Evolutionary conservation across 2,797 vertebrate species (phyloP).

Genomic region (Platyrinchus mystaceus): DNA sequence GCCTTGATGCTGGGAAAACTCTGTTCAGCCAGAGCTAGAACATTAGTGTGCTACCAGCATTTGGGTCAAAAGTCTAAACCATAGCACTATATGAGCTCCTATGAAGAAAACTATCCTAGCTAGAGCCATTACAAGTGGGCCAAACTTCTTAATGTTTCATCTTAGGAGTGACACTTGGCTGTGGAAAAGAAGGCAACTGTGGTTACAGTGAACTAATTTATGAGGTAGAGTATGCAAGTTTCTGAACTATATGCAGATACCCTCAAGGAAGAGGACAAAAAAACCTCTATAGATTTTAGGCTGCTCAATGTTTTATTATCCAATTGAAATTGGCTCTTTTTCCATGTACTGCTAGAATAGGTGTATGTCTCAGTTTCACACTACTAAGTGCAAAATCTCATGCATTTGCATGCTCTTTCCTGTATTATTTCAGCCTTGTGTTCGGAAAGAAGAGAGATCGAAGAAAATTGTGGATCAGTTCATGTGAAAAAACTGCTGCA

Average conservation of each 20-base stretch:
- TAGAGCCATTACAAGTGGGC: neutral
- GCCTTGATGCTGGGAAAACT: neutral
- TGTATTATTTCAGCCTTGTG: neutral
- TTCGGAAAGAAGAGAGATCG: neutral
- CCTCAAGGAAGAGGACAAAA: neutral
- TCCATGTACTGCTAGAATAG: neutral
- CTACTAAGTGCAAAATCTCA: neutral
- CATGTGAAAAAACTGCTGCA: slow-evolving; percentile 1
- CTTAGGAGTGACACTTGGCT: neutral
- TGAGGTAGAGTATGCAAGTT: neutral
- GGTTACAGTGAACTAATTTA: neutral
- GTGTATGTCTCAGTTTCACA: neutral
- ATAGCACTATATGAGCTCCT: neutral
- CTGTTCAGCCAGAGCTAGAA: neutral
- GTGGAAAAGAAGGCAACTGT: neutral
- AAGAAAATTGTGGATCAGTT: neutral
- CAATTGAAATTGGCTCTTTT: neutral
- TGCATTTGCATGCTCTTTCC: neutral
- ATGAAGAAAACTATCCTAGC: neutral
- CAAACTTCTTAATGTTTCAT: neutral
- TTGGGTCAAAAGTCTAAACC: neutral
- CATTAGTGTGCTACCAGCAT: neutral
- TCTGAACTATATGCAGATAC: neutral
- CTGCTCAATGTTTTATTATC: neutral
- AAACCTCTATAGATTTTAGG: neutral